Conservation (phyloP, 2,797 vertebrate genomes). For the Triplophysa bombifrons region DNA sequence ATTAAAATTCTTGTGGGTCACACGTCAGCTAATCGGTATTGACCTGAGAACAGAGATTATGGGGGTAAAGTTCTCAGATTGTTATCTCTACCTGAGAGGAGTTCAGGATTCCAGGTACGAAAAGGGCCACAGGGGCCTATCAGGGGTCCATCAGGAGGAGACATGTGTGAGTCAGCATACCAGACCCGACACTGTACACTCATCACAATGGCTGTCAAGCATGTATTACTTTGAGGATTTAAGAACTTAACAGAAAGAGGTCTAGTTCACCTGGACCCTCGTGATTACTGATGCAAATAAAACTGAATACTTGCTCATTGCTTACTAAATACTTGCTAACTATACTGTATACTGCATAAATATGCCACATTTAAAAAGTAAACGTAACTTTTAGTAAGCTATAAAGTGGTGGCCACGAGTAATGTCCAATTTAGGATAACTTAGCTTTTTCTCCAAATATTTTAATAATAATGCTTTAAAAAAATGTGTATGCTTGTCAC, state of each 20-base stretch:
- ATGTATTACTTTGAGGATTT: constrained; percentile 14
- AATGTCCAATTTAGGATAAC: too few species aligned
- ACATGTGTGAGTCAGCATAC: constrained; percentile 57
- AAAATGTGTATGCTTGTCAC: too few species aligned
- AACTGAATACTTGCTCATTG: not conserved
- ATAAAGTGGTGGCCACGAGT: too few species aligned
- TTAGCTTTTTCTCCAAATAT: too few species aligned
- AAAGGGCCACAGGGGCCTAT: constrained; percentile 24
- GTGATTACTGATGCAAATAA: not conserved
- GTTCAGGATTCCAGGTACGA: constrained; percentile 19
- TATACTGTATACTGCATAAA: not conserved
- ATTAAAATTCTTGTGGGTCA: constrained; percentile 62
- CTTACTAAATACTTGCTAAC: not conserved
- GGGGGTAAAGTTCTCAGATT: constrained; percentile 62
- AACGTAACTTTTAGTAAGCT: too few species aligned
- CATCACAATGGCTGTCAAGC: constrained; percentile 30
- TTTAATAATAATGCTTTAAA: too few species aligned
- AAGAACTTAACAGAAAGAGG: not conserved
- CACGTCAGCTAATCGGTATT: constrained; percentile 53
- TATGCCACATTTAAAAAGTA: too few species aligned
- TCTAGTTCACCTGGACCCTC: not conserved
- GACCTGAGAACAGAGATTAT: constrained; percentile 59
- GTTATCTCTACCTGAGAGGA: constrained; percentile 63
- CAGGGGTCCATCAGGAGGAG: constrained; percentile 35
- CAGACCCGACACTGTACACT: constrained; percentile 34